Evolutionary conservation across 2,888 invertebrate species (phyloP).

Genomic region (Quadroppia sp.): DNA sequence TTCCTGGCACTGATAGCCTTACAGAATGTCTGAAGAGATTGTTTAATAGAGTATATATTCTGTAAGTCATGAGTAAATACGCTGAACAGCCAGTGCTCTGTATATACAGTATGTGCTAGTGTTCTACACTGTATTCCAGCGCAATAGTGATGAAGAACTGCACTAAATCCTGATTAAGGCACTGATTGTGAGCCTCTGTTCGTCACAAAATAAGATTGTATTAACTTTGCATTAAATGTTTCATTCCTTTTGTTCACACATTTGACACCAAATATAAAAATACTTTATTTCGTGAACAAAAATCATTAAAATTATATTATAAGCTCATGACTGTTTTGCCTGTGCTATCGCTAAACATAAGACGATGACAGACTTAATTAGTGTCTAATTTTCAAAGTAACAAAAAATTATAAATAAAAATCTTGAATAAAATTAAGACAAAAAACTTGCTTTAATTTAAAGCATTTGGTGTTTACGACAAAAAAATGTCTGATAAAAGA

Average conservation of each 20-base stretch:
- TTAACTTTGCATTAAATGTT: conserved; percentile 35
- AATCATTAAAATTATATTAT: background rate
- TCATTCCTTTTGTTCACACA: background rate
- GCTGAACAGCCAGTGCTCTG: background rate
- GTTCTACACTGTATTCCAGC: background rate
- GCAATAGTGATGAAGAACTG: conserved; percentile 11
- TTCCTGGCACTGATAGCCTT: background rate
- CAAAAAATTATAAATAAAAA: background rate
- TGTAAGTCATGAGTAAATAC: too few species aligned
- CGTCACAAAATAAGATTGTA: conserved; percentile 19
- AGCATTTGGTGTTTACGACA: too few species aligned
- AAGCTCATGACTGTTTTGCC: background rate
- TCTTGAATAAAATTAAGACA: background rate
- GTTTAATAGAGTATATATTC: too few species aligned
- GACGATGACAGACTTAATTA: conserved; percentile 17
- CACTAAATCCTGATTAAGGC: conserved; percentile 36
- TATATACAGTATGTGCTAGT: background rate
- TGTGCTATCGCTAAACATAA: background rate
- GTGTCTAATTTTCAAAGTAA: background rate
- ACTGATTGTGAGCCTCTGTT: conserved; percentile 8
- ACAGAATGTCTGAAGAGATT: background rate
- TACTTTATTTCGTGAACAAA: background rate
- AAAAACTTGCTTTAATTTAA: background rate
- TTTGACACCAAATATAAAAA: background rate
- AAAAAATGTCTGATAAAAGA: too few species aligned